Percentiles rank a stretch among this genome's conserved stretches.
phyloP scores from a whole-genome alignment of 2,797 vertebrate genomes.

The Staurois parvus region DNA sequence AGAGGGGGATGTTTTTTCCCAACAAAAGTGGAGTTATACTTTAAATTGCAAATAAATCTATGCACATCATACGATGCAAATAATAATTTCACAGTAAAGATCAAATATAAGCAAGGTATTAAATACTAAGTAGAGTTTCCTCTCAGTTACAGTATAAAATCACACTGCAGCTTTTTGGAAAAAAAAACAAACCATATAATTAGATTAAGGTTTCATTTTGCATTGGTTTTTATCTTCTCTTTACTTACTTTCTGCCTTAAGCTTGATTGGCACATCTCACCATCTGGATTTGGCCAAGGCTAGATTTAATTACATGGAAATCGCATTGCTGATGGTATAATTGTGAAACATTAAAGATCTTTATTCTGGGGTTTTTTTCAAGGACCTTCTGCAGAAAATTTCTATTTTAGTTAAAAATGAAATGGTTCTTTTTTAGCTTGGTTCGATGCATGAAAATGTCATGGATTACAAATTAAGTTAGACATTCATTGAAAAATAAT shows the following conservation, averaged over 20 bases:
- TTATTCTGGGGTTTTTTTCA: conserved; percentile 17
- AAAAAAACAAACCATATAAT: conserved; percentile 19
- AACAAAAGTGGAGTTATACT: too few relatives aligned
- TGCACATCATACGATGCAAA: conserved; percentile 39
- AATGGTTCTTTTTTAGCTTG: conserved; percentile 48
- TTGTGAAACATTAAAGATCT: conserved; percentile 48
- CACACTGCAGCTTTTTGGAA: conserved; percentile 46
- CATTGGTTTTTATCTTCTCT: conserved; percentile 46
- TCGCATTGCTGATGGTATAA: conserved; percentile 44
- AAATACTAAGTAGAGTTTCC: not conserved
- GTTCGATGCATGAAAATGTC: conserved; percentile 37
- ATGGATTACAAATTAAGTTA: conserved; percentile 47
- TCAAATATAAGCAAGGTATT: conserved; percentile 27
- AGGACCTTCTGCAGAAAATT: conserved; percentile 20
- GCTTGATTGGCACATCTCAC: conserved; percentile 48
- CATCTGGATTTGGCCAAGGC: conserved; percentile 48
- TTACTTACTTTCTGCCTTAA: conserved; percentile 38
- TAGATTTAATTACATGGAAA: conserved; percentile 52
- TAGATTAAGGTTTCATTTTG: conserved; percentile 42
- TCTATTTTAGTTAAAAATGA: conserved; percentile 49
- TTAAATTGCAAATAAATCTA: not conserved
- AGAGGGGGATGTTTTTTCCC: too few relatives aligned
- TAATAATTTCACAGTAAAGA: conserved; percentile 26
- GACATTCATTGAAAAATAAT: conserved; percentile 44
- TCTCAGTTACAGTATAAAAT: conserved; percentile 30